phyloP scores from a whole-genome alignment of 2,888 invertebrate species.

The Myopa testacea region DNA sequence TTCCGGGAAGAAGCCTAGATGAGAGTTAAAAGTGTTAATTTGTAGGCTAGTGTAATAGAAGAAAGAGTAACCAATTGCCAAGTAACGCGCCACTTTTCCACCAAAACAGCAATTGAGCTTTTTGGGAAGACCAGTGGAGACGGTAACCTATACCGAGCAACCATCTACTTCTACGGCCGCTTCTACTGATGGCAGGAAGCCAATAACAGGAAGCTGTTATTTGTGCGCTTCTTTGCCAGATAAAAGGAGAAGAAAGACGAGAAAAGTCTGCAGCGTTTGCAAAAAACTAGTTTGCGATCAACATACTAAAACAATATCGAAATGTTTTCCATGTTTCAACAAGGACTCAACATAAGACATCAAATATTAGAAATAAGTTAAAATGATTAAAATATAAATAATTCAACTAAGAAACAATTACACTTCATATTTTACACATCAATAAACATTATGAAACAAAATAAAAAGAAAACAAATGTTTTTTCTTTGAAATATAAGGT shows the following conservation, averaged over 20 bases:
- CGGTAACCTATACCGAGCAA: no score
- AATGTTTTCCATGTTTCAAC: conserved; percentile 29
- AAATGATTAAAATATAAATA: conserved; percentile 36
- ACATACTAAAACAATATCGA: conserved; percentile 38
- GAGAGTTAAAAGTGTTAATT: no score
- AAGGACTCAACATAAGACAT: conserved; percentile 37
- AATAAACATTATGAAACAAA: conserved; percentile 32
- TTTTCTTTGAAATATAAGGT: conserved; percentile 35
- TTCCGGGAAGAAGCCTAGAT: no score
- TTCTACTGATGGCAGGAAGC: no score
- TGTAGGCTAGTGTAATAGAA: no score
- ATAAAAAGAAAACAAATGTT: conserved; percentile 36
- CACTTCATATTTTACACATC: conserved; percentile 30
- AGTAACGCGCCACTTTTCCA: no score
- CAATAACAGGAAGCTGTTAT: neutral
- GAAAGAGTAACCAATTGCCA: neutral
- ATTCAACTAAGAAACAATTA: conserved; percentile 36
- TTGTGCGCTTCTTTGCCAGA: conserved; percentile 20
- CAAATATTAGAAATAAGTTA: neutral
- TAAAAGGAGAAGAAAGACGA: conserved; percentile 33
- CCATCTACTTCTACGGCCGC: no score
- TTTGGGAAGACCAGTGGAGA: no score
- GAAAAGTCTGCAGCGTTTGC: conserved; percentile 25
- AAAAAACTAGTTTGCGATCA: conserved; percentile 11
- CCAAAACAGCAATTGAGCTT: no score